These are phyloP conservation scores for Drosophila mayaguana DNA, from an alignment of 2,888 invertebrate genomes.

Conservation along the genomic window DNA sequence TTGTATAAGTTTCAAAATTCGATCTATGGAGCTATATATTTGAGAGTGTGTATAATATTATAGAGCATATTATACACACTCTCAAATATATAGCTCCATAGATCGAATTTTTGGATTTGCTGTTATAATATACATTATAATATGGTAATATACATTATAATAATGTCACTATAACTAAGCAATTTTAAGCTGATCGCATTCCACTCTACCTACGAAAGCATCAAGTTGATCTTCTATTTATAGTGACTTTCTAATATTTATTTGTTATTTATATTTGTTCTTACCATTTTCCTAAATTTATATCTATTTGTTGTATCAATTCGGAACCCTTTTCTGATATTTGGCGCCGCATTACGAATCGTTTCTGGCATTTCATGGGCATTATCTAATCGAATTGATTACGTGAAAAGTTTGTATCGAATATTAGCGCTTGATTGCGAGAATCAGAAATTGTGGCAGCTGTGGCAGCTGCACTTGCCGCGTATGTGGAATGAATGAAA, in stretches of 20 bases:
- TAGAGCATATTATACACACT: no score
- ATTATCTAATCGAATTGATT: conserved; percentile 80
- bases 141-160: no score
- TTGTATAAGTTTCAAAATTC: background rate
- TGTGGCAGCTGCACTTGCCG: conserved; percentile 63
- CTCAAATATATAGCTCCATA: no score
- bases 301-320: background rate
- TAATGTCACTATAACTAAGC: background rate
- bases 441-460: conserved; percentile 31
- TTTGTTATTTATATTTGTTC: background rate
- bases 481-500: conserved; percentile 60
- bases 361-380: conserved; percentile 59
- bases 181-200: background rate
- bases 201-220: no score
- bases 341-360: conserved; percentile 67
- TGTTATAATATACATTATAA: no score
- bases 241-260: background rate
- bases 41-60: no score
- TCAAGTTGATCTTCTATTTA: background rate
- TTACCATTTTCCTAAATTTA: background rate
- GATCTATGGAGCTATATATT: no score
- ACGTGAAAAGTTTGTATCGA: conserved; percentile 70
- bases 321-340: conserved; percentile 5
- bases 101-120: no score
- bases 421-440: conserved; percentile 67